A percentile compares a stretch with the other conserved stretches of the same genome.
Conservation (phyloP, 2,888 invertebrate species). For the Drosophila bunnanda region DNA sequence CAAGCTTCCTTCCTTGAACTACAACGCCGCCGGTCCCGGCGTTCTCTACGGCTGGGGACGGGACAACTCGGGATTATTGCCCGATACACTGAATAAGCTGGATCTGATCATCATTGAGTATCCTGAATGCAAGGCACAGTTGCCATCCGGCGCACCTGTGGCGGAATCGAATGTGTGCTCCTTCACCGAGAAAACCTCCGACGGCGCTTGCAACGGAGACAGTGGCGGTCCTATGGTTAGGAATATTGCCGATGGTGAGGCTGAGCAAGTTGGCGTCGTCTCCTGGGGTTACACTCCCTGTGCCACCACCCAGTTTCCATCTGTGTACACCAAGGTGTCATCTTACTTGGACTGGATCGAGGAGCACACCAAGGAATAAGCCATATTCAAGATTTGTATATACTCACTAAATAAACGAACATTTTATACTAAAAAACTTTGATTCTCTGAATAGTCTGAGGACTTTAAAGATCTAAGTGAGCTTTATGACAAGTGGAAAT, state of each 20-base stretch:
- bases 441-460: no score
- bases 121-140: conserved; percentile 43
- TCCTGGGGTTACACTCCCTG: conserved; percentile 86
- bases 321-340: conserved; percentile 84
- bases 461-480: background rate
- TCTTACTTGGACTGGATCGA: conserved; percentile 81
- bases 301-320: conserved; percentile 81
- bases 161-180: conserved; percentile 72
- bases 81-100: conserved; percentile 75
- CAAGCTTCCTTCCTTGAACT: conserved; percentile 58
- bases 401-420: conserved; percentile 23
- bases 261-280: conserved; percentile 84
- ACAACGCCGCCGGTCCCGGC: conserved; percentile 54
- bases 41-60: conserved; percentile 81
- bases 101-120: conserved; percentile 65
- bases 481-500: no score
- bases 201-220: conserved; percentile 85
- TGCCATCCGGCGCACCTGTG: conserved; percentile 66
- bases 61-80: conserved; percentile 63
- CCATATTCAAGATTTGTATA: conserved; percentile 14
- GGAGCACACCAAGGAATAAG: conserved; percentile 29
- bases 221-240: conserved; percentile 82
- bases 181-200: conserved; percentile 73
- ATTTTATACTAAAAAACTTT: conserved; percentile 9
- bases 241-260: background rate